Evolutionary conservation across 2,888 invertebrate species (phyloP).

Genomic region (Dexiosoma caninum): DNA sequence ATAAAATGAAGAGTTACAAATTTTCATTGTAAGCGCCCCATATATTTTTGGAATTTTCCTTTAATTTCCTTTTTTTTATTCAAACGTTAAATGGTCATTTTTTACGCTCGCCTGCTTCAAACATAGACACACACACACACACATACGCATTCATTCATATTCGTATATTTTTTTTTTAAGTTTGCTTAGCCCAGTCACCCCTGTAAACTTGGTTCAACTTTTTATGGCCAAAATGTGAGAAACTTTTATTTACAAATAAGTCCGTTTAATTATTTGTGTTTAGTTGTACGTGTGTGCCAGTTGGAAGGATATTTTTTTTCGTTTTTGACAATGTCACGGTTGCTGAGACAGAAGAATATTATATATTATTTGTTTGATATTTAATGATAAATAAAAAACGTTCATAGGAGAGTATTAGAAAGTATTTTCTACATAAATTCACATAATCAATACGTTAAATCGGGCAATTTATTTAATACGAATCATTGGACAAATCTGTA

Average conservation of each 20-base stretch:
- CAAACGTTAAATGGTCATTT: neutral
- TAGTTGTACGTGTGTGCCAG: neutral
- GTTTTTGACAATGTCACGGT: slow-evolving; percentile 48
- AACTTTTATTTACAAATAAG: slow-evolving; percentile 61
- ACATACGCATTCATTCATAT: neutral
- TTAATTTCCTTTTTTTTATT: slow-evolving; percentile 3
- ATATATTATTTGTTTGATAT: slow-evolving; percentile 28
- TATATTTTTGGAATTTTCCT: neutral
- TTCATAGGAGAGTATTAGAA: neutral
- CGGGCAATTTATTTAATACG: neutral
- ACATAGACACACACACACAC: too few relatives aligned
- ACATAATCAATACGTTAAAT: neutral
- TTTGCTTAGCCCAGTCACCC: slow-evolving; percentile 62
- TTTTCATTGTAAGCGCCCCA: too few relatives aligned
- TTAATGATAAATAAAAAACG: slow-evolving; percentile 30
- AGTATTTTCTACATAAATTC: neutral
- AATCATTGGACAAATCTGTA: too few relatives aligned
- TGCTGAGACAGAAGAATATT: slow-evolving; percentile 44
- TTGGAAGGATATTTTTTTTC: neutral
- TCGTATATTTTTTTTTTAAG: slow-evolving; percentile 1
- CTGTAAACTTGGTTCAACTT: slow-evolving; percentile 63
- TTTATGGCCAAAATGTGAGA: slow-evolving; percentile 65
- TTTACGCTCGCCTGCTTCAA: slow-evolving; percentile 14
- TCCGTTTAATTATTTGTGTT: slow-evolving; percentile 22
- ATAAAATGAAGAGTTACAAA: too few relatives aligned